Conservation (phyloP, 2,113 vertebrate genomes). For the Panthera uncia region DNA sequence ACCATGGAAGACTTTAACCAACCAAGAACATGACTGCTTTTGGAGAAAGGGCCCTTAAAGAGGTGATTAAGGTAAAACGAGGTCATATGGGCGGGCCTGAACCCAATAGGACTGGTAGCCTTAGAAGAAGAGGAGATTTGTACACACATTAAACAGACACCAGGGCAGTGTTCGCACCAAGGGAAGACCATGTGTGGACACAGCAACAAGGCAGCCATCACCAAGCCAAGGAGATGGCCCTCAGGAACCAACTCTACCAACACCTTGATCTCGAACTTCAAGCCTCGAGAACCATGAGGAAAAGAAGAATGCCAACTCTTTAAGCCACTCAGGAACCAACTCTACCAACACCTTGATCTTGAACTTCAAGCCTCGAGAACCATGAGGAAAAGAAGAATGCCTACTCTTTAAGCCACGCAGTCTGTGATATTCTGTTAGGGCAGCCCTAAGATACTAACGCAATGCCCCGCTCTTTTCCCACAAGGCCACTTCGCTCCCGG, state of each 20-base stretch:
- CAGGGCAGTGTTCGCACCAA: rapidly evolving
- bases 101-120: background rate
- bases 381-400: background rate
- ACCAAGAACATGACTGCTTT: background rate
- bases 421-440: background rate
- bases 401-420: background rate
- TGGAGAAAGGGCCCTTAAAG: background rate
- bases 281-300: too few relatives aligned
- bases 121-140: background rate
- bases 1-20: background rate
- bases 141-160: background rate
- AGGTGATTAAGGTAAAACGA: background rate
- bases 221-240: background rate
- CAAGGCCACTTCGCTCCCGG: background rate
- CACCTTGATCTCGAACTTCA: too few relatives aligned
- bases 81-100: rapidly evolving
- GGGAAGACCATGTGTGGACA: rapidly evolving
- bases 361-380: background rate
- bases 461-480: rapidly evolving
- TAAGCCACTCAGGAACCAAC: background rate
- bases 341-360: rapidly evolving
- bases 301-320: too few relatives aligned
- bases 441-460: rapidly evolving
- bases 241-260: too few relatives aligned
- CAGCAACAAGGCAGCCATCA: rapidly evolving